phyloP scores from a whole-genome alignment of 2,888 invertebrate species.

The Agriopis marginaria region DNA sequence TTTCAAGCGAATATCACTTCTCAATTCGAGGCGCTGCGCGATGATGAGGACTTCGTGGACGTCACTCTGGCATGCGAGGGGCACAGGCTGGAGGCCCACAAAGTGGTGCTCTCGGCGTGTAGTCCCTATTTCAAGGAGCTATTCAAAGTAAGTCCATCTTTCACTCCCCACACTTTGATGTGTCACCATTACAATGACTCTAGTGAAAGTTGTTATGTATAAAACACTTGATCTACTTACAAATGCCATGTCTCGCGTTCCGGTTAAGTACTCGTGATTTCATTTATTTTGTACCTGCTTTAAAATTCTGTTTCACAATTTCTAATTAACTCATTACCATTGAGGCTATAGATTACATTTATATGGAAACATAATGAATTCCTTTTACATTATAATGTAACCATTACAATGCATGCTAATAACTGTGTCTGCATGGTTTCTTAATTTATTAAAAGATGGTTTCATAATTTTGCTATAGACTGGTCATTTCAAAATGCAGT shows the following conservation, averaged over 20 bases:
- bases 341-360: constrained; percentile 66
- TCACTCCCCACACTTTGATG: constrained; percentile 86
- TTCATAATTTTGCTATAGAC: constrained; percentile 51
- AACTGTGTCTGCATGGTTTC: constrained; percentile 55
- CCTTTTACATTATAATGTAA: constrained; percentile 54
- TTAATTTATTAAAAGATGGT: constrained; percentile 50
- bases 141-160: constrained; percentile 91
- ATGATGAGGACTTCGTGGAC: constrained; percentile 95
- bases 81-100: constrained; percentile 93
- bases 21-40: constrained; percentile 93
- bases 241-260: constrained; percentile 86
- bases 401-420: constrained; percentile 61
- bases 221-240: constrained; percentile 87
- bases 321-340: constrained; percentile 83
- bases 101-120: constrained; percentile 94
- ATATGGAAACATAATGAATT: constrained; percentile 60
- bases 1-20: constrained; percentile 95
- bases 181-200: constrained; percentile 87
- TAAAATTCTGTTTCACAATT: constrained; percentile 85
- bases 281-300: constrained; percentile 85
- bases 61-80: constrained; percentile 95
- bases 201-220: constrained; percentile 87
- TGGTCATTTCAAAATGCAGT: constrained; percentile 39
- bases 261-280: constrained; percentile 86
- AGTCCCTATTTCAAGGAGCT: constrained; percentile 95